Percentiles rank a stretch among this genome's conserved stretches.
These are phyloP conservation scores for Caranx melampygus DNA, from an alignment of 2,113 vertebrate genomes.

Conservation along the genomic window DNA sequence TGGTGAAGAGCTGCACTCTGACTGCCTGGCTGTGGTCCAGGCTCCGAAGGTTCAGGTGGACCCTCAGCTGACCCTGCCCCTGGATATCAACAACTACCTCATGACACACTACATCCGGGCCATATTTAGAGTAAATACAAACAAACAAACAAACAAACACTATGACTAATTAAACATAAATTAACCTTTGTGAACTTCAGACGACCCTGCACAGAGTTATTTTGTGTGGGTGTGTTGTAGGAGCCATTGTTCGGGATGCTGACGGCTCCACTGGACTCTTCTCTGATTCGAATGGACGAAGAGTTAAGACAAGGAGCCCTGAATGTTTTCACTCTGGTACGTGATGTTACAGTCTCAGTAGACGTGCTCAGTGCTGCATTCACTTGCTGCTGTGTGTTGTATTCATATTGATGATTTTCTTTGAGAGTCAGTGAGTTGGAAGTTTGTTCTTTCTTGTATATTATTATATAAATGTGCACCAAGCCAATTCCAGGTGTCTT, in stretches of 20 bases:
- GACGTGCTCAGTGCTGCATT: neutral
- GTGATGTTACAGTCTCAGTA: too few species aligned
- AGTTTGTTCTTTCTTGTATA: too few species aligned
- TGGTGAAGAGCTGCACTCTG: slow-evolving; percentile 80
- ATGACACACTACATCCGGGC: slow-evolving; percentile 93
- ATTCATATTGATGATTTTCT: neutral
- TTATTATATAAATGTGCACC: too few species aligned
- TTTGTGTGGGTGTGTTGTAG: slow-evolving; percentile 75
- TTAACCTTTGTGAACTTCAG: neutral
- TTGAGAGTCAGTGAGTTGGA: too few species aligned
- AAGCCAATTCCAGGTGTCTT: too few species aligned
- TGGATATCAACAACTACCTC: slow-evolving; percentile 96
- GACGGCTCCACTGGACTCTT: slow-evolving; percentile 82
- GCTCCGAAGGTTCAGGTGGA: slow-evolving; percentile 88
- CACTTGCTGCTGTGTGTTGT: neutral
- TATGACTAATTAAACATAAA: slow-evolving; percentile 6
- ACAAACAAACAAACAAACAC: neutral
- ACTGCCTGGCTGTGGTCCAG: slow-evolving; percentile 85
- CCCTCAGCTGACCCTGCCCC: slow-evolving; percentile 89
- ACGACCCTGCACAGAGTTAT: neutral
- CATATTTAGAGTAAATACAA: slow-evolving; percentile 89
- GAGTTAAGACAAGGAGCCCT: slow-evolving; percentile 88
- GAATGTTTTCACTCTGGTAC: slow-evolving; percentile 91
- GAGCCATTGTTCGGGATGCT: slow-evolving; percentile 93
- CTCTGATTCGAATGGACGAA: slow-evolving; percentile 87